These are phyloP conservation scores for Tenebrosternarchus preto DNA, from an alignment of 2,113 vertebrate species.

Conservation along the genomic window DNA sequence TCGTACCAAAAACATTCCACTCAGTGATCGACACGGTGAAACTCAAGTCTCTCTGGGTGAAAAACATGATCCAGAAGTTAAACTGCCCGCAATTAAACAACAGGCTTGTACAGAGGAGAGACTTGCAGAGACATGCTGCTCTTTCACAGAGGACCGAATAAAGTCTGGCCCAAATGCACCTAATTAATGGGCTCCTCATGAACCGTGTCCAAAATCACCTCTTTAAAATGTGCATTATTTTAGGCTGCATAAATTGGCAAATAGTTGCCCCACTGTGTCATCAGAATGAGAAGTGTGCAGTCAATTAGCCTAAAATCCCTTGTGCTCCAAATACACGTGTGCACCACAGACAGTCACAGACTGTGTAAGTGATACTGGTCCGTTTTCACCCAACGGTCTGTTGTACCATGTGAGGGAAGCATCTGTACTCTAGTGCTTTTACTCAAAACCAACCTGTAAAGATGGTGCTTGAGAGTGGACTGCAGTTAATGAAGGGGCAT, in stretches of 20 bases:
- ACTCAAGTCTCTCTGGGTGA: constrained; percentile 55
- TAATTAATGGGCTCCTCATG: constrained; percentile 53
- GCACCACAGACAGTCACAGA: constrained; percentile 37
- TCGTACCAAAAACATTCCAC: constrained; percentile 44
- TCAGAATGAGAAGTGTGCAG: constrained; percentile 41
- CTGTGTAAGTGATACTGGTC: constrained; percentile 46
- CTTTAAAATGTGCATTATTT: constrained; percentile 64
- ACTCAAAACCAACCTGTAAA: constrained; percentile 28
- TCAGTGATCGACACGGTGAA: constrained; percentile 58
- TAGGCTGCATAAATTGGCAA: constrained; percentile 51
- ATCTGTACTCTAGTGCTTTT: constrained; percentile 40
- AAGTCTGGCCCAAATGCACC: constrained; percentile 53
- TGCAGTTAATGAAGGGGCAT: constrained; percentile 1
- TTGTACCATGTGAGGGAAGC: constrained; percentile 24
- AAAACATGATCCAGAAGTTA: constrained; percentile 54
- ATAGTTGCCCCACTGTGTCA: constrained; percentile 42
- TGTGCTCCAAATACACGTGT: constrained; percentile 44
- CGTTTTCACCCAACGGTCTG: constrained; percentile 33
- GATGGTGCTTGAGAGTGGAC: constrained; percentile 44
- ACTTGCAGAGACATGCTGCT: constrained; percentile 43
- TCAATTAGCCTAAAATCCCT: constrained; percentile 50
- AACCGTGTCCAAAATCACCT: constrained; percentile 59
- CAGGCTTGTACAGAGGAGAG: constrained; percentile 35
- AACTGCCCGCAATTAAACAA: constrained; percentile 52
- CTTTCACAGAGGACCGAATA: constrained; percentile 48